A percentile compares a stretch with the other conserved stretches of the same genome.
Conservation (phyloP, 2,113 vertebrate species). For the Entosphenus tridentatus region DNA sequence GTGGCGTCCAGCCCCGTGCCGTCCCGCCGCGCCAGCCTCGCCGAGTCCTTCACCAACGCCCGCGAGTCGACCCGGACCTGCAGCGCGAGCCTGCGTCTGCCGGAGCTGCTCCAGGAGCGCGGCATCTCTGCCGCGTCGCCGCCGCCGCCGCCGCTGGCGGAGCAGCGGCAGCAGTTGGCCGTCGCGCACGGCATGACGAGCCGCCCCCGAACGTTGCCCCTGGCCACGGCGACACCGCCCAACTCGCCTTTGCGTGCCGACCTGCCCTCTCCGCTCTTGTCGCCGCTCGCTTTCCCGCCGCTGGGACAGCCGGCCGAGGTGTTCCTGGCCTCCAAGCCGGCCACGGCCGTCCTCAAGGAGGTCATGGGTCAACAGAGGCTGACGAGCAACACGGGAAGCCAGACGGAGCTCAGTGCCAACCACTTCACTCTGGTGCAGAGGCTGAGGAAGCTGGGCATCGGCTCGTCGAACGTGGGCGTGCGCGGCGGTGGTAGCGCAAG, state of each 20-base stretch:
- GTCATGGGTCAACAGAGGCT: background rate
- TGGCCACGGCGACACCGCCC: constrained; percentile 41
- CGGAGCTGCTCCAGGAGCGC: constrained; percentile 22
- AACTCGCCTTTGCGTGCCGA: constrained; percentile 43
- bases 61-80: constrained; percentile 11
- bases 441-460: constrained; percentile 29
- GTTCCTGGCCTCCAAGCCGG: constrained; percentile 1
- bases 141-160: background rate
- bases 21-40: constrained; percentile 48
- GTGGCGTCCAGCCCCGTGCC: constrained; percentile 18
- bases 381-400: background rate
- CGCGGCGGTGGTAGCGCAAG: background rate
- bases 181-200: background rate
- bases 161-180: constrained; percentile 19
- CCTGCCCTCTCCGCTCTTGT: constrained; percentile 21
- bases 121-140: constrained; percentile 32
- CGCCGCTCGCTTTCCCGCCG: constrained; percentile 19
- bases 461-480: background rate
- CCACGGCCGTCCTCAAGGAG: background rate
- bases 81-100: constrained; percentile 17
- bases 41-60: constrained; percentile 7
- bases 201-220: no score
- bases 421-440: constrained; percentile 46
- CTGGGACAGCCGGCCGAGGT: background rate
- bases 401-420: constrained; percentile 9